These are phyloP conservation scores for Didymodactylos carnosus DNA, from an alignment of 2,888 invertebrate species.

Conservation along the genomic window DNA sequence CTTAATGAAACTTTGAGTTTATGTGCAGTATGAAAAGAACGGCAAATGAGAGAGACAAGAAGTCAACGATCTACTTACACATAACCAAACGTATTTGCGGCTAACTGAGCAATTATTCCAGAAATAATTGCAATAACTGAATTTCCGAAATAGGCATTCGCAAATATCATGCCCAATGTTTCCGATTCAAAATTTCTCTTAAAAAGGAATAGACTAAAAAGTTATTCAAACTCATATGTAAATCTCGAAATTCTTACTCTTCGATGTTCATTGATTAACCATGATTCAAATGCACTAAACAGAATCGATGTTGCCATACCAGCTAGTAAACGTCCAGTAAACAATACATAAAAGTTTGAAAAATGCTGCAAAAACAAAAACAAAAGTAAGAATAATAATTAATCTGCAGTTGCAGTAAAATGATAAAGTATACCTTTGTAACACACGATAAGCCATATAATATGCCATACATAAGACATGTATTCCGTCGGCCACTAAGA, in stretches of 20 bases:
- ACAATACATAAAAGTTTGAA: constrained; percentile 35
- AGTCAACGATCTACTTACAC: constrained; percentile 31
- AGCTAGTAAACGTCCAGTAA: constrained; percentile 36
- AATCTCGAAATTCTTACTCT: constrained; percentile 25
- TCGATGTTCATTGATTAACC: constrained; percentile 38
- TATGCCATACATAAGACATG: constrained; percentile 37
- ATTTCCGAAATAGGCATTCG: constrained; percentile 36
- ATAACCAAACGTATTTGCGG: constrained; percentile 37
- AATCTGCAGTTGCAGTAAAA: background rate
- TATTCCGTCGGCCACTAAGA: constrained; percentile 36
- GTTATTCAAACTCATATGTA: background rate
- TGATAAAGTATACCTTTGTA: constrained; percentile 38
- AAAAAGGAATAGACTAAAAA: constrained; percentile 10
- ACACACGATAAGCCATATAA: constrained; percentile 37
- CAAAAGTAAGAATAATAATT: constrained; percentile 5
- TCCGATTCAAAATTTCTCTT: constrained; percentile 33
- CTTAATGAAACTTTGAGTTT: background rate
- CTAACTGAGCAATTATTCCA: constrained; percentile 36
- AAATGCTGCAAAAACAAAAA: constrained; percentile 31
- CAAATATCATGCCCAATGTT: constrained; percentile 35
- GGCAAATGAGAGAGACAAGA: background rate
- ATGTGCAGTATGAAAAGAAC: background rate
- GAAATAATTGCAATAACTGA: constrained; percentile 38
- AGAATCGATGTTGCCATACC: constrained; percentile 39
- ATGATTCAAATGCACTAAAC: constrained; percentile 39